phyloP scores from a whole-genome alignment of 2,797 vertebrate species.

The Liparis tanakae region DNA sequence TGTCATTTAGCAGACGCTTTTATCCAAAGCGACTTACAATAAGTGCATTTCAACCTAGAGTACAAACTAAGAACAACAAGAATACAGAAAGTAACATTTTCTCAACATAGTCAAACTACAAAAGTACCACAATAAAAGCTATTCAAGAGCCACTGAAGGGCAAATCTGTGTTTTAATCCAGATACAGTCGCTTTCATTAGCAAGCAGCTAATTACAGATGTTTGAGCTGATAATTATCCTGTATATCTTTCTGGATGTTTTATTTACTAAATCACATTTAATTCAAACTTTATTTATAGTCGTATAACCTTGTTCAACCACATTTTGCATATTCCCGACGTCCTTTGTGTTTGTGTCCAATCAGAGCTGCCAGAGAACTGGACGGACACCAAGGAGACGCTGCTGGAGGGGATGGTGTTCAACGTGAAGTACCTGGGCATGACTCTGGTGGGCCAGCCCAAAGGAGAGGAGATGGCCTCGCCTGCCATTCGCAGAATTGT shows the following conservation, averaged over 20 bases:
- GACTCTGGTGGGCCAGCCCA: constrained; percentile 92
- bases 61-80: too few relatives aligned
- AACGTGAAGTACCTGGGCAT: constrained; percentile 93
- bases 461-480: constrained; percentile 94
- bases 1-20: too few relatives aligned
- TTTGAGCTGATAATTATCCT: not conserved
- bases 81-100: too few relatives aligned
- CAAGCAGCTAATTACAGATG: not conserved
- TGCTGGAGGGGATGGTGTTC: constrained; percentile 92
- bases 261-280: not conserved
- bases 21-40: too few relatives aligned
- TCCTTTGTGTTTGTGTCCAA: constrained; percentile 23
- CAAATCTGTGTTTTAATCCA: too few relatives aligned
- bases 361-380: constrained; percentile 91
- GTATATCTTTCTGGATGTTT: not conserved
- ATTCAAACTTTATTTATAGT: fast-evolving
- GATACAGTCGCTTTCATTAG: not conserved
- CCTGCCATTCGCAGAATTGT: constrained; percentile 91
- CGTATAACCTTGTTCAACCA: not conserved
- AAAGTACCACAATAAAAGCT: too few relatives aligned
- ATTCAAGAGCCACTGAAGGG: too few relatives aligned
- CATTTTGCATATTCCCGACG: not conserved
- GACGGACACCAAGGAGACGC: constrained; percentile 90
- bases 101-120: too few relatives aligned
- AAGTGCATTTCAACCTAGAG: too few relatives aligned